Evolutionary conservation across 2,888 invertebrate genomes (phyloP), one percentile per base, ranked within the genome.

Genomic region (Margaritifera margaritifera): DNA sequence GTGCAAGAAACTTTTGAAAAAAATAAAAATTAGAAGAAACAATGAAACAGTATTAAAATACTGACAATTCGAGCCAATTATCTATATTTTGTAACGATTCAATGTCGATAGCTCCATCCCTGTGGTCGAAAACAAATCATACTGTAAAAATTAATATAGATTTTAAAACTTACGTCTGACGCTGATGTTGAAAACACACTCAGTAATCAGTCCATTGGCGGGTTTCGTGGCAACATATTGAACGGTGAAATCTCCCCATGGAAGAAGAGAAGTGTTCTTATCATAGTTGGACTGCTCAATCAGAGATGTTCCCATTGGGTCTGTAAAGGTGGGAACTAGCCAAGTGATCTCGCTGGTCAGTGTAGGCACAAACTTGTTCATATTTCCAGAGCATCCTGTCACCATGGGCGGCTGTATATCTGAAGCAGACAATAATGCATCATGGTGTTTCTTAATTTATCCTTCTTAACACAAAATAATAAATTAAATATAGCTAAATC

Each of bases 321-420:
- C 81, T 11, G 24, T n/a, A 53, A 80, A 79, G 2, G n/a, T 24
- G 2, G 81, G 81, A 6, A 64, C 54, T 15, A 54, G 58, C 81
- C 81, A 81, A 22, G 59, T 61, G 15, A 74, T 64, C 8, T 18
- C 24, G 5, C 60, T 31, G 1, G 72, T 71, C 1, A 24, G 66
- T n/a, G 64, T 61, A 1, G 68, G 61, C 5, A 76, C 73, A 27
- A 66, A 69, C 3, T 68, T 42, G 0, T n/a, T 18, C 6, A 74
- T 65, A 25, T 72, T 59, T 6, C 31, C 24, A 11, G 72, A 64
- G 61, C 81, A 81, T n/a, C 66, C 54, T 0, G 51, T 53, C 52
- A 72, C n/a, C 0, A 74, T 63, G 4, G 80, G 80, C 0, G 81
- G 77, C 55, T 77, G 80, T n/a, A 81, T 69, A 58, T 81, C 81